Evolutionary conservation across 2,888 invertebrate species (phyloP).

Genomic region (Daptonema setosum): DNA sequence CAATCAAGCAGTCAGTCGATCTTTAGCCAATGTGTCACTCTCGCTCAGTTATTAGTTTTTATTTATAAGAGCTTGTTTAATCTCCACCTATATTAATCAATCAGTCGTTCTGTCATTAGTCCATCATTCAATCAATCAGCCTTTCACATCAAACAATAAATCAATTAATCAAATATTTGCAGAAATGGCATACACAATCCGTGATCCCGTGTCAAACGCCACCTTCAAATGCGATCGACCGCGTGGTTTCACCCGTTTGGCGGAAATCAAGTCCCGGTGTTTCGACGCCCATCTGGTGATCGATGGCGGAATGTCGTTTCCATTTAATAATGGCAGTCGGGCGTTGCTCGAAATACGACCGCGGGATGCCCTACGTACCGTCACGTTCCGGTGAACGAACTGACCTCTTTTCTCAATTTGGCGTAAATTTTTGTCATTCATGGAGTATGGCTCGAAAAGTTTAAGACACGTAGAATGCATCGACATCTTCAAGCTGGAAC

Average conservation of each 20-base stretch:
- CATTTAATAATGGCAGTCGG: constrained; percentile 77
- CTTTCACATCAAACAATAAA: too few species aligned
- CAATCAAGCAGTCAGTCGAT: too few species aligned
- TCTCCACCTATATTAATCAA: too few species aligned
- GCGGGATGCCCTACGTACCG: constrained; percentile 65
- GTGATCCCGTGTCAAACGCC: constrained; percentile 73
- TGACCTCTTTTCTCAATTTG: background rate
- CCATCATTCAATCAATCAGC: too few species aligned
- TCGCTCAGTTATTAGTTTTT: too few species aligned
- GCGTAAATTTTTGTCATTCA: background rate
- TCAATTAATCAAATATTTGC: too few species aligned
- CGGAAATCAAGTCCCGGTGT: constrained; percentile 47
- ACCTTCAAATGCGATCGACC: constrained; percentile 49
- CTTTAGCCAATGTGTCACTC: too few species aligned
- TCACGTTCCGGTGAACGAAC: constrained; percentile 30
- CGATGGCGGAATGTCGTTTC: constrained; percentile 77
- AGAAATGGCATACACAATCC: constrained; percentile 64
- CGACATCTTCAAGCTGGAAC: too few species aligned
- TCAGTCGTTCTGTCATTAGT: too few species aligned
- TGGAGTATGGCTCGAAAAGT: too few species aligned
- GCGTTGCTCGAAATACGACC: constrained; percentile 60
- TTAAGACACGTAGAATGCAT: too few species aligned
- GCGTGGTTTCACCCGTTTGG: constrained; percentile 18
- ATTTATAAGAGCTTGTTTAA: too few species aligned
- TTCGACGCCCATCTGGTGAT: constrained; percentile 73